phyloP scores from a whole-genome alignment of 1,140 invertebrate genomes.

The Steinernema feltiae region DNA sequence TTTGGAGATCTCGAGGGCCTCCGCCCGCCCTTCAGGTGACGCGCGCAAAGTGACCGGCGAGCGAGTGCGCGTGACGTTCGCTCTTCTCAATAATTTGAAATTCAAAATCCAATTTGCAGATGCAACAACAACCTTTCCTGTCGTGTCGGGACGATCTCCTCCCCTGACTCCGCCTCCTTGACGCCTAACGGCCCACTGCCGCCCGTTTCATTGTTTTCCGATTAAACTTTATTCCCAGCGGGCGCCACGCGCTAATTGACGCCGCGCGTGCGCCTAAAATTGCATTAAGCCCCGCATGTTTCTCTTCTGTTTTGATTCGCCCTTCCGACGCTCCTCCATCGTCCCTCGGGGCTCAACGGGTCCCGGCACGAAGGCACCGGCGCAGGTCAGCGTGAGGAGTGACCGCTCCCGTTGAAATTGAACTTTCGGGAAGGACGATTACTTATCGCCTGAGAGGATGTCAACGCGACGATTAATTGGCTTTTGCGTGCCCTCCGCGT shows the following conservation, averaged over 20 bases:
- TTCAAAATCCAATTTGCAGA: neutral
- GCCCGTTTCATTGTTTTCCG: slow-evolving; percentile 2
- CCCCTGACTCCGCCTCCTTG: neutral
- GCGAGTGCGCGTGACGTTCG: no score
- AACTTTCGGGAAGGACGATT: neutral
- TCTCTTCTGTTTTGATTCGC: neutral
- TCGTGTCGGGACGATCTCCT: neutral
- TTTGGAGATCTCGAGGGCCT: no score
- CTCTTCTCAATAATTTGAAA: neutral
- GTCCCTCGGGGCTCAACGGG: neutral
- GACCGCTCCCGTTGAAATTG: no score
- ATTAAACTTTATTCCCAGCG: slow-evolving; percentile 8
- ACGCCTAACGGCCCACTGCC: neutral
- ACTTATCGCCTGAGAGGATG: no score
- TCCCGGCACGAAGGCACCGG: no score
- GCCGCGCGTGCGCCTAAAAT: neutral
- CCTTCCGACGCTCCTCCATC: neutral
- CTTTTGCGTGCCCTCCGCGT: neutral
- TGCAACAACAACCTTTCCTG: neutral
- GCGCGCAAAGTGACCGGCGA: no score
- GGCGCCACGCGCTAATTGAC: neutral
- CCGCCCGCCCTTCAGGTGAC: no score
- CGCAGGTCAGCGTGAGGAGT: no score
- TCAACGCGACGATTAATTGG: neutral
- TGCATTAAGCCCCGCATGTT: neutral